Percentiles rank a stretch among this genome's conserved stretches.
Evolutionary conservation across 2,888 invertebrate species (phyloP).

Genomic region (Hoplodrina blanda): DNA sequence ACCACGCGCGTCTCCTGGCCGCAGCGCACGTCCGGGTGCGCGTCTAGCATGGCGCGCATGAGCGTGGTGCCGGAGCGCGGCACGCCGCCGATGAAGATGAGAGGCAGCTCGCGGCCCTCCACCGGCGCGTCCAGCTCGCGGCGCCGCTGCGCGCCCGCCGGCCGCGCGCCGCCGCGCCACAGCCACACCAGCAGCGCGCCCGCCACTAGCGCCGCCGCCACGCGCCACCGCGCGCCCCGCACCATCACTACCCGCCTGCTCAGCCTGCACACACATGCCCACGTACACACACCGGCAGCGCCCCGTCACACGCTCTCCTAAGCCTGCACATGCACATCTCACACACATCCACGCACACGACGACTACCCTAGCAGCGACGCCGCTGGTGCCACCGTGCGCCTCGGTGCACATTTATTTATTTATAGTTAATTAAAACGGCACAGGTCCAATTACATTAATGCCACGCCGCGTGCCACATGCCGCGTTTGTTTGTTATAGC

Average conservation of each 20-base stretch:
- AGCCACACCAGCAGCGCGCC: slow-evolving; percentile 69
- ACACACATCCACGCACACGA: slow-evolving; percentile 45
- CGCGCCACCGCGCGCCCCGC: slow-evolving; percentile 70
- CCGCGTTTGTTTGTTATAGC: no score
- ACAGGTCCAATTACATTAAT: no score
- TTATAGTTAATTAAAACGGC: no score
- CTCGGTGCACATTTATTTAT: no score
- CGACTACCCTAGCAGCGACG: slow-evolving; percentile 62
- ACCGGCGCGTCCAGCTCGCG: slow-evolving; percentile 68
- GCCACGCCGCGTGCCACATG: no score
- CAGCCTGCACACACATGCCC: slow-evolving; percentile 52
- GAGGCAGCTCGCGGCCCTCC: slow-evolving; percentile 96
- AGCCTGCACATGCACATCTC: slow-evolving; percentile 13
- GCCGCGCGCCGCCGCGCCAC: slow-evolving; percentile 70
- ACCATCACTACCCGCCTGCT: slow-evolving; percentile 58
- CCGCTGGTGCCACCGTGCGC: slow-evolving; percentile 67
- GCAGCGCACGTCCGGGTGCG: slow-evolving; percentile 98
- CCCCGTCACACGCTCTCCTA: slow-evolving; percentile 59
- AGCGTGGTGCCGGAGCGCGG: slow-evolving; percentile 99
- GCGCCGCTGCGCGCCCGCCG: slow-evolving; percentile 60
- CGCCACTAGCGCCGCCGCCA: slow-evolving; percentile 68
- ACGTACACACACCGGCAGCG: slow-evolving; percentile 61
- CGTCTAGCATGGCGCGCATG: slow-evolving; percentile 99
- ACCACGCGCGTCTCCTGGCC: slow-evolving; percentile 99
- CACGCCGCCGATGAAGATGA: slow-evolving; percentile 99